phyloP scores from a whole-genome alignment of 2,113 vertebrate species.

The Stegostoma tigrinum region DNA sequence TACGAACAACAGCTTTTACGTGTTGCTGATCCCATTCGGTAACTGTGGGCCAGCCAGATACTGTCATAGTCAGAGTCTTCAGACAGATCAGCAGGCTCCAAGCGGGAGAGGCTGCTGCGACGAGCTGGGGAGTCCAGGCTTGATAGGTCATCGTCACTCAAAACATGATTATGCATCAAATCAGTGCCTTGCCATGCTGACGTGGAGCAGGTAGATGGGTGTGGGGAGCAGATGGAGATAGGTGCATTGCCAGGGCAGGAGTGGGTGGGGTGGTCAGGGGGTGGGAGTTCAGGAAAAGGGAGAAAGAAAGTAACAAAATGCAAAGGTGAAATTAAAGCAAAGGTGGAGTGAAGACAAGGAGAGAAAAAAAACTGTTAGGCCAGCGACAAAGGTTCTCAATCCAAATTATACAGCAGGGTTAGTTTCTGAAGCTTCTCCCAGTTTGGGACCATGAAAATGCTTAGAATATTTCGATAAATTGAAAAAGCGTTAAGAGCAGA shows the following conservation, averaged over 20 bases:
- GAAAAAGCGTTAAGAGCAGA: not conserved
- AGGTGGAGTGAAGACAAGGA: constrained; percentile 78
- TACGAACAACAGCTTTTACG: constrained; percentile 98
- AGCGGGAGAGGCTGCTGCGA: constrained; percentile 93
- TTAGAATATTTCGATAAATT: not conserved
- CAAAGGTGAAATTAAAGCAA: constrained; percentile 67
- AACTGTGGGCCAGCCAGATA: constrained; percentile 99
- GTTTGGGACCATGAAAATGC: not conserved
- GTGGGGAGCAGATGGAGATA: constrained; percentile 48
- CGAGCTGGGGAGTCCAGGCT: constrained; percentile 86
- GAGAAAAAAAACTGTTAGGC: constrained; percentile 74
- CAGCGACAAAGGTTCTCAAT: constrained; percentile 50
- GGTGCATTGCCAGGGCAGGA: constrained; percentile 56
- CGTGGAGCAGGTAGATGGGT: constrained; percentile 62
- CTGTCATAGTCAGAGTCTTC: constrained; percentile 99
- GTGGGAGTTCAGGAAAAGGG: constrained; percentile 44
- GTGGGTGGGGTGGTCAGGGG: constrained; percentile 61
- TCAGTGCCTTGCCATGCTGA: constrained; percentile 99
- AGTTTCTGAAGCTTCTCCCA: constrained; percentile 37
- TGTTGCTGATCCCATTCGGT: constrained; percentile 93
- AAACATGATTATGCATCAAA: constrained; percentile 99
- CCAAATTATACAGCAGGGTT: constrained; percentile 44
- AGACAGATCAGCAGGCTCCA: constrained; percentile 92
- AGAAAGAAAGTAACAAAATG: constrained; percentile 69
- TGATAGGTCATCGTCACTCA: constrained; percentile 91